Base-by-base conservation (phyloP, 2,888 invertebrate genomes). In the Atethmia centrago region DNA sequence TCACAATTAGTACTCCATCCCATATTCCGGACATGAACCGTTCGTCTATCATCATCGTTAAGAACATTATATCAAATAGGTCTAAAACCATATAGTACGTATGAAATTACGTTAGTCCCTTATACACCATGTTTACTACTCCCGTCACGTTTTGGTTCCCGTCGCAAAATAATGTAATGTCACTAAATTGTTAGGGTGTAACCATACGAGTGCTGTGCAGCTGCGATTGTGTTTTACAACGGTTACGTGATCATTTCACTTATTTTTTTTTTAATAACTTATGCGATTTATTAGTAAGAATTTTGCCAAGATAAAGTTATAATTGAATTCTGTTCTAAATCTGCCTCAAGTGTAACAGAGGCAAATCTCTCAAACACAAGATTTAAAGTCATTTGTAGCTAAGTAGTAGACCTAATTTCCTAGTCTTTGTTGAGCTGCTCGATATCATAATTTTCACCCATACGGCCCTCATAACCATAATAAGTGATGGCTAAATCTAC, bases 141-240 rank as follows among this genome's bases (percentile, higher is more conserved):
- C 91, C n/a, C 56, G 77, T 86, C 92, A 92, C 92, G 92, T 91
- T 86, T 87, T 69, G 80, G 83, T 80, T 85, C 88, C 87, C 86
- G 85, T 86, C 81, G 77, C 73, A 80, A 89, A 90, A 88, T 91
- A 90, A 90, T 90, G 87, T 88, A 85, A 84, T 90, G 88, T 88
- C 89, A 88, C 88, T 87, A 87, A 88, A 90, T 90, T 89, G 86
- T 88, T 71, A 81, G 84, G 84, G 86, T 76, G 59, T 63, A 53
- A 8, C 71, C 80, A 80, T 74, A 85, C 47, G 51, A 71, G 62
- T 58, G 25, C 58, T 1, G 31, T 61, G 55, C 25, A 36, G 59
- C 47, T 74, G 71, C 70, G 64, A 53, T 63, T 73, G 9, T 69
- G 16, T 66, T 55, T 45, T 19, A 31, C 5, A 53, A 58, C n/a